These are phyloP conservation scores for Enteromius argenteus DNA, from an alignment of 2,797 vertebrate genomes.

Conservation along the genomic window DNA sequence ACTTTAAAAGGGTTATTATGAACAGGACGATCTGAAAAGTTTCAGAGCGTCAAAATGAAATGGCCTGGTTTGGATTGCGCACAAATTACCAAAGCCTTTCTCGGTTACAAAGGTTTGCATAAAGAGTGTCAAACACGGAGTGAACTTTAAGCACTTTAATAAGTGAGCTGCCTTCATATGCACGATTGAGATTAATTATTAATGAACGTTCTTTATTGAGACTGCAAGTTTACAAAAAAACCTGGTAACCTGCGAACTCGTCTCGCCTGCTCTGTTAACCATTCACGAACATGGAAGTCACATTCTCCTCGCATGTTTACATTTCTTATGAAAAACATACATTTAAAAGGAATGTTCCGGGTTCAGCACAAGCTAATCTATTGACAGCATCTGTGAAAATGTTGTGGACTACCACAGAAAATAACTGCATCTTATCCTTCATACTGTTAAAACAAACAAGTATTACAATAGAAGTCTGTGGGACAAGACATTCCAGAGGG, in stretches of 20 bases:
- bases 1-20: neutral
- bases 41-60: conserved; percentile 41
- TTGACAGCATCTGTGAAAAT: conserved; percentile 5
- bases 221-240: conserved; percentile 58
- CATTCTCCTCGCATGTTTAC: conserved; percentile 53
- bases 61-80: conserved; percentile 54
- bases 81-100: conserved; percentile 58
- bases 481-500: neutral
- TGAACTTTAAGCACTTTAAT: conserved; percentile 80
- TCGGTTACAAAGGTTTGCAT: conserved; percentile 65
- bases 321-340: conserved; percentile 27
- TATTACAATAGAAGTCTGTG: neutral
- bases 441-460: neutral
- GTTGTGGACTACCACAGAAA: neutral
- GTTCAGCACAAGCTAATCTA: conserved; percentile 1
- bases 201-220: conserved; percentile 36
- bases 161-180: conserved; percentile 60
- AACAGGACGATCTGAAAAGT: conserved; percentile 34
- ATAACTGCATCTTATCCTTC: neutral
- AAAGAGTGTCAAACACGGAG: conserved; percentile 29
- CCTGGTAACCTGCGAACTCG: conserved; percentile 27
- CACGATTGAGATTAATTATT: conserved; percentile 35
- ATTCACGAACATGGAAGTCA: conserved; percentile 39
- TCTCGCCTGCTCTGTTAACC: conserved; percentile 24
- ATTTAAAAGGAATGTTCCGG: conserved; percentile 17